Base-by-base conservation (phyloP, 2,797 vertebrate species). In the Gymnocypris eckloni region DNA sequence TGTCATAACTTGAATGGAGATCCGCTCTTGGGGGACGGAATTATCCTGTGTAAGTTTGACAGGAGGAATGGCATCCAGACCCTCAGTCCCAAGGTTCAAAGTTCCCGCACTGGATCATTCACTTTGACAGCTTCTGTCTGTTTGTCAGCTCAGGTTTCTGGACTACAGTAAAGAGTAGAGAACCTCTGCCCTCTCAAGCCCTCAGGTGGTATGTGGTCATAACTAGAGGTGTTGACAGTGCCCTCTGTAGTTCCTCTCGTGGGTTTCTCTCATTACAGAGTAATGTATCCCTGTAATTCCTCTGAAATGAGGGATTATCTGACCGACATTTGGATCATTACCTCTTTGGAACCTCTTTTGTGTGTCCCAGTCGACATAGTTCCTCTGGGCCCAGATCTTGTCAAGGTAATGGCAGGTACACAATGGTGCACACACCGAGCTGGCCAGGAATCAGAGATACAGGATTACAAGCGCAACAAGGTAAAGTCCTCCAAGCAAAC, bases 211-310 rank as follows among this genome's bases (percentile, higher is more conserved):
- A 91, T 91, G 90, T 89, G 90, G 93, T 93, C 93, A 92, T 90
- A 94, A 94, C 93, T 91, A 85, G 91, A 90, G 87, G 86, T 54
- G 95, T 93, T 96, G 96, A 96, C 95, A 96, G 95, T 93, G 82
- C 6, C 12, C 83, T 93, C 95, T 94, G 96, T 96, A 92, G 93
- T 94, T 69, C 59, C 41, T 86, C 89, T 91, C 79, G 95, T 93
- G 86, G 88, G 61, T 96, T 96, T 95, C 95, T 69, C 56, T 90
- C 88, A 90, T 90, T 87, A 86, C 33, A 84, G 91, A 93, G 92
- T 95, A 96, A 94, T 89, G 73, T 94, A 95, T 94, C 95, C 87
- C 72, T 80, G 73, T 90, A 89, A 91, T 91, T 89, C 94, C 93
- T 89, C 85, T 71, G 85, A 91, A 92, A 92, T 92, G 72, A 88